Evolutionary conservation across 1,140 invertebrate genomes (phyloP).

Genomic region (Bicyclus anynana): DNA sequence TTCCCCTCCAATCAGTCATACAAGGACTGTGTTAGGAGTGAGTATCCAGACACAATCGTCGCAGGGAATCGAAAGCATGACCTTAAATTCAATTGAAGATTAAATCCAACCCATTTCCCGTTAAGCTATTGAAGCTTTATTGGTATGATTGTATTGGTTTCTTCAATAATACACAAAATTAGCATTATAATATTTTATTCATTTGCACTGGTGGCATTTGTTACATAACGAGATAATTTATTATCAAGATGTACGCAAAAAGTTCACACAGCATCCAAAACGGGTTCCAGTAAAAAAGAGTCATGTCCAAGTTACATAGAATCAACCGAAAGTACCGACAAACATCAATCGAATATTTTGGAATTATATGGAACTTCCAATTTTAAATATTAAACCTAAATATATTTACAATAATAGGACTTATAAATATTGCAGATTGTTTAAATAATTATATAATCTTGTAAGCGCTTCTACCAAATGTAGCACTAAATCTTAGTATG

Average conservation of each 20-base stretch:
- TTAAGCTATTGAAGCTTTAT: no score
- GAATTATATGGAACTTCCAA: slow-evolving; percentile 59
- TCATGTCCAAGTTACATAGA: slow-evolving; percentile 35
- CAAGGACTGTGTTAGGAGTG: no score
- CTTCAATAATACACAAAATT: slow-evolving; percentile 26
- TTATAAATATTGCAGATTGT: slow-evolving; percentile 45
- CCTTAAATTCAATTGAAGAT: no score
- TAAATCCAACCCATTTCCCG: no score
- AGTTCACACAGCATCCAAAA: slow-evolving; percentile 8
- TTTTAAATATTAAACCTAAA: slow-evolving; percentile 70
- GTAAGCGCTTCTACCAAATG: slow-evolving; percentile 9
- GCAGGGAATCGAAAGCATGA: no score
- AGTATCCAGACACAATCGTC: no score
- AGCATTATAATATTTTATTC: slow-evolving; percentile 60
- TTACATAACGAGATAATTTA: slow-evolving; percentile 14
- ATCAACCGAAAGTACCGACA: slow-evolving; percentile 24
- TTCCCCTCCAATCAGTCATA: no score
- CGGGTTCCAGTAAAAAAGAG: slow-evolving; percentile 19
- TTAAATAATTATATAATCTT: slow-evolving; percentile 15
- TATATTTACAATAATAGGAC: slow-evolving; percentile 69
- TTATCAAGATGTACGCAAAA: slow-evolving; percentile 15
- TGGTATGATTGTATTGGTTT: no score
- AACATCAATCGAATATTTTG: slow-evolving; percentile 22
- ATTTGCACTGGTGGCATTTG: slow-evolving; percentile 41
- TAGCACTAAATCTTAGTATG: neutral